phyloP scores from a whole-genome alignment of 1,140 invertebrate species.

The Elymnias hypermnestra region DNA sequence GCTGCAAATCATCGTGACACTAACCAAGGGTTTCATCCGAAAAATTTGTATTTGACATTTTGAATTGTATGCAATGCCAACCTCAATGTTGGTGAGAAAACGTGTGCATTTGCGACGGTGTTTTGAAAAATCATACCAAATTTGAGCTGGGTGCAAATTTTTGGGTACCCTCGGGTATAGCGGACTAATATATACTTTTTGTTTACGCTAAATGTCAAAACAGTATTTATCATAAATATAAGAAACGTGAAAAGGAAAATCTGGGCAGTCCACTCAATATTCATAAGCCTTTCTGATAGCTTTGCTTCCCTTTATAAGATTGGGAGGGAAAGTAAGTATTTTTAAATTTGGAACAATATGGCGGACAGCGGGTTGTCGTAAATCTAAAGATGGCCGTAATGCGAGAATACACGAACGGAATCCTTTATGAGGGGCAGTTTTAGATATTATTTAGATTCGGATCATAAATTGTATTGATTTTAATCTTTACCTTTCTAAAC shows the following conservation, averaged over 20 bases:
- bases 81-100: too few species aligned
- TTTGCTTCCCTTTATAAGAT: conserved; percentile 31
- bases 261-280: conserved; percentile 46
- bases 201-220: too few species aligned
- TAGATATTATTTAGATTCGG: conserved; percentile 17
- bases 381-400: conserved; percentile 69
- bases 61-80: too few species aligned
- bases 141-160: too few species aligned
- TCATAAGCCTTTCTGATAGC: conserved; percentile 36
- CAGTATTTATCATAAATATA: too few species aligned
- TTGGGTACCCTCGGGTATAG: too few species aligned
- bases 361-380: conserved; percentile 62
- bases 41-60: too few species aligned
- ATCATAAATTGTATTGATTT: conserved; percentile 5
- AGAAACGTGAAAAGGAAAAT: conserved; percentile 31
- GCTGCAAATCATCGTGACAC: too few species aligned
- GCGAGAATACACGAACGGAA: conserved; percentile 55
- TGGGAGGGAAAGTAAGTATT: conserved; percentile 61
- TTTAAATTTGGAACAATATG: conserved; percentile 73
- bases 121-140: too few species aligned
- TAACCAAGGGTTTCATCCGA: too few species aligned
- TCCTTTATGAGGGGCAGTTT: conserved; percentile 57
- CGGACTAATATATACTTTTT: too few species aligned
- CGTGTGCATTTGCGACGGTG: too few species aligned
- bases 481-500: background rate